Percentiles rank a stretch among this genome's conserved stretches.
phyloP scores from a whole-genome alignment of 2,797 vertebrate genomes.

The Semotilus atromaculatus region DNA sequence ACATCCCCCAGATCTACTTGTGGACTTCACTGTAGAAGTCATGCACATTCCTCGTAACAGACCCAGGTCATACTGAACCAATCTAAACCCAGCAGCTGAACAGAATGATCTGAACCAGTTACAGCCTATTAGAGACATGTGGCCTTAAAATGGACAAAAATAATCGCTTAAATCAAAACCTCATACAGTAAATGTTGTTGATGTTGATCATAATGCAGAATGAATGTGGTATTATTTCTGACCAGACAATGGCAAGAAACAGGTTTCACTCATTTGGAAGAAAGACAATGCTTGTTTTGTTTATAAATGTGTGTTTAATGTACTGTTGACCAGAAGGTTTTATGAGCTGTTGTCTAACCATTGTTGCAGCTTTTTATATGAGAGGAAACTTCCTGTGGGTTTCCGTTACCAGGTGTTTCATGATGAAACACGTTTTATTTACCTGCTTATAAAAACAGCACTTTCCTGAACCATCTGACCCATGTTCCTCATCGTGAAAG shows the following conservation, averaged over 20 bases:
- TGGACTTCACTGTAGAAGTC: not conserved
- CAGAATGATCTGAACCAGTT: not conserved
- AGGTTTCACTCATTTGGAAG: not conserved
- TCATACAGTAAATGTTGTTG: not conserved
- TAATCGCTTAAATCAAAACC: not conserved
- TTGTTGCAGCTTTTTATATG: not conserved
- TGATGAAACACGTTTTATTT: constrained; percentile 69
- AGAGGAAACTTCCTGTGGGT: constrained; percentile 19
- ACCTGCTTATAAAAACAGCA: constrained; percentile 65
- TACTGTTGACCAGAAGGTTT: constrained; percentile 12
- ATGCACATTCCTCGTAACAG: not conserved
- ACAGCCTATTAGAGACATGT: not conserved
- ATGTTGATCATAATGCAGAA: not conserved
- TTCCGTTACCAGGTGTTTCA: constrained; percentile 60
- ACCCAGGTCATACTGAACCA: not conserved
- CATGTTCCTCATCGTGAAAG: constrained; percentile 41
- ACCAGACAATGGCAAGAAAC: not conserved
- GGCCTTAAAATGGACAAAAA: not conserved
- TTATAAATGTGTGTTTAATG: not conserved
- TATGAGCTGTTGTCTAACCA: constrained; percentile 1
- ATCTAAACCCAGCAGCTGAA: not conserved
- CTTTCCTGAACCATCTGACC: constrained; percentile 62
- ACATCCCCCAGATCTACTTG: constrained; percentile 1
- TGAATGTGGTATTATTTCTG: not conserved
- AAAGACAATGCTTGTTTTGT: not conserved